phyloP scores from a whole-genome alignment of 2,888 invertebrate species.

The Coelinius sp. region DNA sequence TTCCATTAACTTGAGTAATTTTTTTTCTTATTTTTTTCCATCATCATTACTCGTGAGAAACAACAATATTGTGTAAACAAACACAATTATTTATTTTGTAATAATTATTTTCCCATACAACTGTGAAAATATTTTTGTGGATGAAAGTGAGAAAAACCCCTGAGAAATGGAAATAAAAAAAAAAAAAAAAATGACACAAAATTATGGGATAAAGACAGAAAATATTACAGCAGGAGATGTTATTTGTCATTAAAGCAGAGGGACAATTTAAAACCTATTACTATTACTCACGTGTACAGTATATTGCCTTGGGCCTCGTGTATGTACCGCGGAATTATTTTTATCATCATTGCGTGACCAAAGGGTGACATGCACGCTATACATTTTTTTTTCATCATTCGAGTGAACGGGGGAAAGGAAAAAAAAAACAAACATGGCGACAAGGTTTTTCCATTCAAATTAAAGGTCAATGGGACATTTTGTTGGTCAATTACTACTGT shows the following conservation, averaged over 20 bases:
- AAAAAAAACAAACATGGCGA: not conserved
- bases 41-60: not conserved
- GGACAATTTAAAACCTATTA: slow-evolving; percentile 70
- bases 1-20: slow-evolving; percentile 3
- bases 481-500: not conserved
- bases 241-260: slow-evolving; percentile 67
- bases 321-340: not conserved
- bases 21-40: slow-evolving; percentile 14
- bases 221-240: slow-evolving; percentile 50
- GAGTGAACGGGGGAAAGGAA: too few relatives aligned
- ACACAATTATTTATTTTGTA: not conserved
- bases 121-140: too few relatives aligned
- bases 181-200: not conserved
- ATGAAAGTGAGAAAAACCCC: not conserved
- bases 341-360: slow-evolving; percentile 12
- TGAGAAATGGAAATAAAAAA: not conserved
- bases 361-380: not conserved
- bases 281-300: slow-evolving; percentile 58
- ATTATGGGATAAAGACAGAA: slow-evolving; percentile 1
- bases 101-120: too few relatives aligned
- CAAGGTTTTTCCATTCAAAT: not conserved
- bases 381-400: not conserved
- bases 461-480: not conserved
- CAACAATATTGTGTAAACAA: too few relatives aligned
- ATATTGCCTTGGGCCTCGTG: not conserved